A percentile compares a stretch with the other conserved stretches of the same genome.
Evolutionary conservation across 2,888 invertebrate genomes (phyloP).

Genomic region (Chrysolina oricalcia): DNA sequence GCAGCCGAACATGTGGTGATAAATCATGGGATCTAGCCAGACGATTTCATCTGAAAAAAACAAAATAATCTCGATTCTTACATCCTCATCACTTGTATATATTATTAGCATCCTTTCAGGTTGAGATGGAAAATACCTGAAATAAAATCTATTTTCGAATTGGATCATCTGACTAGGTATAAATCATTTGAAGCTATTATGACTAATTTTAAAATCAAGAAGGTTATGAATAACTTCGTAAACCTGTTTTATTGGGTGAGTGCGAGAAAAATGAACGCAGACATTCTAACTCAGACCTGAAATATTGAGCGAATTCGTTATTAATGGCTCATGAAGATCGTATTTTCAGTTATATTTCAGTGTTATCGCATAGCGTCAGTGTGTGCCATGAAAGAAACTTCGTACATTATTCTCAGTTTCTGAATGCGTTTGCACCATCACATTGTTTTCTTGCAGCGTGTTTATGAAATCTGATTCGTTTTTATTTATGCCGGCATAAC

Average conservation of each 20-base stretch:
- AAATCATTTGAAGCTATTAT: conserved; percentile 32
- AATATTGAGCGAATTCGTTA: not conserved
- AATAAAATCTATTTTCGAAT: conserved; percentile 35
- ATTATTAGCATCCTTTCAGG: conserved; percentile 20
- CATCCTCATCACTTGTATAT: conserved; percentile 10
- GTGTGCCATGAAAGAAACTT: not conserved
- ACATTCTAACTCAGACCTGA: not conserved
- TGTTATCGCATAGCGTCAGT: not conserved
- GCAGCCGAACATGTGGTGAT: conserved; percentile 1
- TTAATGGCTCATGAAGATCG: not conserved
- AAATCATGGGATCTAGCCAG: not conserved
- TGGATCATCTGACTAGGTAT: conserved; percentile 28
- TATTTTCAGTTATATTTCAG: conserved; percentile 2
- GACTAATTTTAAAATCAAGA: conserved; percentile 34
- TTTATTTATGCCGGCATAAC: too few relatives aligned
- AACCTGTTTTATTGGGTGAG: conserved; percentile 5
- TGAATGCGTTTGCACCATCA: not conserved
- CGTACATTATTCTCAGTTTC: not conserved
- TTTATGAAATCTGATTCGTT: too few relatives aligned
- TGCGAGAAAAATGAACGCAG: conserved; percentile 17
- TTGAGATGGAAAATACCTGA: conserved; percentile 26
- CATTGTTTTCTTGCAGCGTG: not conserved
- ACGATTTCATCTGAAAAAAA: not conserved
- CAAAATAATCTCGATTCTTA: not conserved
- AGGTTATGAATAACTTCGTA: conserved; percentile 30